Percentiles rank a stretch among this genome's conserved stretches.
These are phyloP conservation scores for Agrotis ipsilon DNA, from an alignment of 2,888 invertebrate genomes.

Conservation along the genomic window DNA sequence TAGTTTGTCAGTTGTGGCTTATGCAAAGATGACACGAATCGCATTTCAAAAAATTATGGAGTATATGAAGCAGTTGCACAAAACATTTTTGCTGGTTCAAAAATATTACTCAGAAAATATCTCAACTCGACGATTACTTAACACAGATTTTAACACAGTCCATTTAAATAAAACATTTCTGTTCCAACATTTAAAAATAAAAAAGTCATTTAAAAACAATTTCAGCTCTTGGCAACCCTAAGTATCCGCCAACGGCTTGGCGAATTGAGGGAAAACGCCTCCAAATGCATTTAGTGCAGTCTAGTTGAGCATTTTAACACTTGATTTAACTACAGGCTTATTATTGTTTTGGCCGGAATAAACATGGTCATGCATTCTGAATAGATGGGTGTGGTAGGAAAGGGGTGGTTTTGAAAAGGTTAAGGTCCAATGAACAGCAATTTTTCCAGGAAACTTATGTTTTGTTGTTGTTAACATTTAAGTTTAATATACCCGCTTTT, in stretches of 20 bases:
- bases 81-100: too few species aligned
- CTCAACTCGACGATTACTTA: not conserved
- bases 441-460: too few species aligned
- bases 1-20: too few species aligned
- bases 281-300: slow-evolving; percentile 80
- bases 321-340: slow-evolving; percentile 70
- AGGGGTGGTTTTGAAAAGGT: not conserved
- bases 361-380: slow-evolving; percentile 56
- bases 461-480: too few species aligned
- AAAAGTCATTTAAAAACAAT: slow-evolving; percentile 43
- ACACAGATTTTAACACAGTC: slow-evolving; percentile 1
- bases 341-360: slow-evolving; percentile 63
- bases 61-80: too few species aligned
- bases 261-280: slow-evolving; percentile 72
- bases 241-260: slow-evolving; percentile 75
- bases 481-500: too few species aligned
- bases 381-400: slow-evolving; percentile 15
- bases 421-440: too few species aligned
- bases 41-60: too few species aligned
- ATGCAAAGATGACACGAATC: not conserved
- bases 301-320: slow-evolving; percentile 71
- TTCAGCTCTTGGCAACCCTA: slow-evolving; percentile 57
- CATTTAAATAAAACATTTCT: slow-evolving; percentile 34
- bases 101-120: not conserved
- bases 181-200: slow-evolving; percentile 39